Conservation (phyloP, 2,888 invertebrate species). For the Ditylenchus weischeri region DNA sequence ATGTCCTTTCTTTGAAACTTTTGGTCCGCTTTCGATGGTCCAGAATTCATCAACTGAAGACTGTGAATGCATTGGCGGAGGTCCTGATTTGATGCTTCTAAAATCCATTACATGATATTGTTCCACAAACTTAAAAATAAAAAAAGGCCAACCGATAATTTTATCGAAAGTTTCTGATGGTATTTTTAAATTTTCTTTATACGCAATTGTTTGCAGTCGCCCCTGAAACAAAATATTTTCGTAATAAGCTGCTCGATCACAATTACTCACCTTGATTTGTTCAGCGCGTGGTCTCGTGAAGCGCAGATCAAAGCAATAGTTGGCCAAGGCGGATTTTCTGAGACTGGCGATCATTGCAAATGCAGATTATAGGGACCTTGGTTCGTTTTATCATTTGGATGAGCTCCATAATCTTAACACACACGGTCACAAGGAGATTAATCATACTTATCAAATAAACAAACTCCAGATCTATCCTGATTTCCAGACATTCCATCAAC, state of each 20-base stretch:
- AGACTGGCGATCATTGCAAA: conserved; percentile 84
- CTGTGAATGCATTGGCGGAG: conserved; percentile 74
- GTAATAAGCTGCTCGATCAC: no score
- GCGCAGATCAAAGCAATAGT: conserved; percentile 85
- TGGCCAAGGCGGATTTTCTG: conserved; percentile 78
- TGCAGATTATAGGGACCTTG: conserved; percentile 85
- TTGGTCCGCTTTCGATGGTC: conserved; percentile 60
- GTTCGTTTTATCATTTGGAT: conserved; percentile 83
- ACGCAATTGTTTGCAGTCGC: conserved; percentile 84
- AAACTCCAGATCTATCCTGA: conserved; percentile 90
- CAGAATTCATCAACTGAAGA: conserved; percentile 75
- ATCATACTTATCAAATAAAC: conserved; percentile 11
- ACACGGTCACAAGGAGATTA: neutral
- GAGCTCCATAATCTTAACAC: conserved; percentile 70
- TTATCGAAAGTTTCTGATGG: conserved; percentile 74
- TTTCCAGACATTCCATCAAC: conserved; percentile 99
- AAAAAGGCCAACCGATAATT: conserved; percentile 63
- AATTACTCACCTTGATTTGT: conserved; percentile 75
- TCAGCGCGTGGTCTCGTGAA: conserved; percentile 81
- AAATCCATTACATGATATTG: neutral
- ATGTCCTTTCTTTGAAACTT: conserved; percentile 77
- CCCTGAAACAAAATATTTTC: conserved; percentile 65
- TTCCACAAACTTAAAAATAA: no score
- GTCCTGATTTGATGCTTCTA: conserved; percentile 77
- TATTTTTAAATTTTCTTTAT: conserved; percentile 78